Evolutionary conservation across 2,113 vertebrate genomes (phyloP), one percentile per base, ranked within the genome.

Genomic region (Coryphaenoides rupestris): DNA sequence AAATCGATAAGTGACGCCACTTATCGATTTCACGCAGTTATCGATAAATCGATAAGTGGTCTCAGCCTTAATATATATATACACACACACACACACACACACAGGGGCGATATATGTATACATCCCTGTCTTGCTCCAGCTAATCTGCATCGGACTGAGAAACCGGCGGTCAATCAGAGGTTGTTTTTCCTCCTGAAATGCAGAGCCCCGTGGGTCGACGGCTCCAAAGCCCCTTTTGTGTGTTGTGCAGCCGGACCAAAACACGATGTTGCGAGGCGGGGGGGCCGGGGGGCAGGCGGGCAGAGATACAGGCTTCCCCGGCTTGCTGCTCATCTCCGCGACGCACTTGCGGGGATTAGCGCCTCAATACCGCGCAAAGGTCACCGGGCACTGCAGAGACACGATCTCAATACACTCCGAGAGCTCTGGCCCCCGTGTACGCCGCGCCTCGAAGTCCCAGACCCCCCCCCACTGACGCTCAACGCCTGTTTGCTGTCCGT

Each of bases 281-380:
- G n/a, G n/a, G n/a, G n/a, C n/a, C n/a, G n/a, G n/a, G n/a, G n/a
- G 63, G 66, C 62, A 61, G 60, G 23, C 19, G 65, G 21, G 55
- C 33, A 14, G 59, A 61, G 62, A 58, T 72, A 55, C 19, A 53
- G 52, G 66, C 1, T 49, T 57, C 57, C 16, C 6, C 40, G 55
- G 40, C 58, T 63, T 19, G 3, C 3, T 12, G 26, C 63, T 72
- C 58, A 22, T 76, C 64, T 40, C 67, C 55, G 3, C 69, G 58
- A 63, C 70, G 56, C 60, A 60, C 47, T 49, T 55, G 7, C 28
- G 10, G 64, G 70, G 70, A 80, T 84, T 76, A 74, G 49, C 26
- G 28, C 62, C 46, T 22, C 60, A 17, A n/a, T 61, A 56, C 55
- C 62, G 70, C 59, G 59, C 62, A 19, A 85, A 84, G 77, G 77